Conservation (phyloP, 2,113 vertebrate genomes). For the Brienomyrus longianalis region DNA sequence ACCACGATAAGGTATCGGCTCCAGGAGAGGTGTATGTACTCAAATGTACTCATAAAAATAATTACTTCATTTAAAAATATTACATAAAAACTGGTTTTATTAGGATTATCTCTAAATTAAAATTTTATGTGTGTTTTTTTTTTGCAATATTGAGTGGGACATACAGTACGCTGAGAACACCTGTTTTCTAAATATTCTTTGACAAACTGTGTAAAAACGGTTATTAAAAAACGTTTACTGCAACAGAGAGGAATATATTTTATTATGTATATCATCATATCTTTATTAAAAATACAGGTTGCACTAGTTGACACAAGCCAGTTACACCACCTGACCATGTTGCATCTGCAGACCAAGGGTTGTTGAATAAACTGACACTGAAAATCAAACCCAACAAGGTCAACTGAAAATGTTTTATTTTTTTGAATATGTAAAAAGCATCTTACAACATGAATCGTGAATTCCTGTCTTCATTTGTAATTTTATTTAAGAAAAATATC, state of each 20-base stretch:
- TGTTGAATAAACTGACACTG: not conserved
- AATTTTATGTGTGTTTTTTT: not conserved
- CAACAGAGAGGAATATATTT: not conserved
- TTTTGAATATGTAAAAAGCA: not conserved
- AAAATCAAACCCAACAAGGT: not conserved
- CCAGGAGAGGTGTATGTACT: too few relatives aligned
- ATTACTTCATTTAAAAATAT: not conserved
- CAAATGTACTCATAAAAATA: not conserved
- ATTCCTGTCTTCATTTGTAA: too few relatives aligned
- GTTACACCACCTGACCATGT: not conserved
- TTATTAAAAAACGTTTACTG: not conserved
- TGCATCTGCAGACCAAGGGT: not conserved
- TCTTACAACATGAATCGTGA: not conserved
- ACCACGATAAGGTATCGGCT: too few relatives aligned
- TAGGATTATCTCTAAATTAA: not conserved
- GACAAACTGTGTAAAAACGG: not conserved
- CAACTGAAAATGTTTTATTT: not conserved
- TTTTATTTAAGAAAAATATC: too few relatives aligned
- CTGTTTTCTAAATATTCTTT: not conserved
- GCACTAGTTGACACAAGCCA: not conserved
- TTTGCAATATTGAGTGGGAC: not conserved
- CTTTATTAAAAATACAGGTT: not conserved
- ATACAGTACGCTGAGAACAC: not conserved
- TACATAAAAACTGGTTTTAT: not conserved
- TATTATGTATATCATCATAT: not conserved